phyloP scores from a whole-genome alignment of 2,113 vertebrate species.

The Pseudois nayaur region DNA sequence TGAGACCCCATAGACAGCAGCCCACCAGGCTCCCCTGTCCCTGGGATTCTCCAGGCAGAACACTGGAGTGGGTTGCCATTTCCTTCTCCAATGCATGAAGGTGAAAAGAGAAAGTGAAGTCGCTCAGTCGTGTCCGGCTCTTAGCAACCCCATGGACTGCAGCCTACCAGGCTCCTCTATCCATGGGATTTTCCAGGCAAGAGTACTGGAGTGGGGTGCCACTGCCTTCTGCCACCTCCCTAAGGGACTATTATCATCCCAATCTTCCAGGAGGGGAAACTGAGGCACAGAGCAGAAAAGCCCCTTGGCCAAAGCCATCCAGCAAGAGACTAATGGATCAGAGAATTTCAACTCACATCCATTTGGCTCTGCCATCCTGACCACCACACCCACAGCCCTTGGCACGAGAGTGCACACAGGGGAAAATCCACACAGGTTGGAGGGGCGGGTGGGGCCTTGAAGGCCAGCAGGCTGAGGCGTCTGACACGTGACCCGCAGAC shows the following conservation, averaged over 20 bases:
- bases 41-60: too few relatives aligned
- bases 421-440: neutral
- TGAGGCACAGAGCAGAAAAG: neutral
- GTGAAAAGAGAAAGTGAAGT: too few relatives aligned
- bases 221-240: too few relatives aligned
- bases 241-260: neutral
- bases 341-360: neutral
- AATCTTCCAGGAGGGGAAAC: neutral
- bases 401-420: rapidly evolving
- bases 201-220: too few relatives aligned
- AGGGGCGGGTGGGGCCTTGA: neutral
- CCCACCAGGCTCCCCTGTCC: too few relatives aligned
- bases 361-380: rapidly evolving
- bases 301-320: neutral
- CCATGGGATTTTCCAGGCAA: too few relatives aligned
- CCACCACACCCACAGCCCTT: neutral
- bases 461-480: neutral
- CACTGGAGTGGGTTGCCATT: too few relatives aligned
- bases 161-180: too few relatives aligned
- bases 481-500: neutral
- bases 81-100: too few relatives aligned
- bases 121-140: too few relatives aligned
- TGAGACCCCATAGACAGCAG: too few relatives aligned
- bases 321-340: neutral
- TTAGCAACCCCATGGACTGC: too few relatives aligned